Evolutionary conservation across 2,888 invertebrate genomes (phyloP).

Genomic region (Drosophila siamana): DNA sequence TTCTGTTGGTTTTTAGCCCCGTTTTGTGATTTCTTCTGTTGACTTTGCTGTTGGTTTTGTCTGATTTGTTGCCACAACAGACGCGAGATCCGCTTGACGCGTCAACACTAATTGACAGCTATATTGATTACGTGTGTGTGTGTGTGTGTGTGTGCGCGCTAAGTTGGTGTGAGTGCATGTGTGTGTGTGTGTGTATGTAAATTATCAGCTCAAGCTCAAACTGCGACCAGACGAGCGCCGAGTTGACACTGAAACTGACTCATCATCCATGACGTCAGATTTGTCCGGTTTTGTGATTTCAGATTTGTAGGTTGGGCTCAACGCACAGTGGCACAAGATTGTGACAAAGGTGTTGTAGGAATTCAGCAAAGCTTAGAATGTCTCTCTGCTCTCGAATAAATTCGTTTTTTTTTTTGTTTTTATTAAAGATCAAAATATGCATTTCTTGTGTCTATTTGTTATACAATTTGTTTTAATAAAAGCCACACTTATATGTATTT

Average conservation of each 20-base stretch:
- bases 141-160: background rate
- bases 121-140: background rate
- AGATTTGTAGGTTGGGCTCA: background rate
- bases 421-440: no score
- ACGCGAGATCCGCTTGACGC: conserved; percentile 49
- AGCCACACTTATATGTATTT: no score
- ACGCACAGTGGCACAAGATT: conserved; percentile 16
- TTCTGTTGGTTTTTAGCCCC: conserved; percentile 4
- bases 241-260: conserved; percentile 29
- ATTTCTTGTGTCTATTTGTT: no score
- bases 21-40: conserved; percentile 6
- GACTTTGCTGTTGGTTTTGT: conserved; percentile 5
- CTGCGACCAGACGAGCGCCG: background rate
- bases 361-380: no score
- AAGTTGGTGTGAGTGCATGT: background rate
- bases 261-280: conserved; percentile 36
- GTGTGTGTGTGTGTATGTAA: conserved; percentile 1
- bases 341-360: no score
- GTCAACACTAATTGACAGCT: conserved; percentile 27
- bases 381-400: no score
- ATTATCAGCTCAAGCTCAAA: conserved; percentile 34
- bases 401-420: no score
- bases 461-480: no score
- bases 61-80: conserved; percentile 3
- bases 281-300: conserved; percentile 5